Evolutionary conservation across 2,797 vertebrate species (phyloP), one percentile per base, ranked within the genome.

Genomic region (Anas bernieri): DNA sequence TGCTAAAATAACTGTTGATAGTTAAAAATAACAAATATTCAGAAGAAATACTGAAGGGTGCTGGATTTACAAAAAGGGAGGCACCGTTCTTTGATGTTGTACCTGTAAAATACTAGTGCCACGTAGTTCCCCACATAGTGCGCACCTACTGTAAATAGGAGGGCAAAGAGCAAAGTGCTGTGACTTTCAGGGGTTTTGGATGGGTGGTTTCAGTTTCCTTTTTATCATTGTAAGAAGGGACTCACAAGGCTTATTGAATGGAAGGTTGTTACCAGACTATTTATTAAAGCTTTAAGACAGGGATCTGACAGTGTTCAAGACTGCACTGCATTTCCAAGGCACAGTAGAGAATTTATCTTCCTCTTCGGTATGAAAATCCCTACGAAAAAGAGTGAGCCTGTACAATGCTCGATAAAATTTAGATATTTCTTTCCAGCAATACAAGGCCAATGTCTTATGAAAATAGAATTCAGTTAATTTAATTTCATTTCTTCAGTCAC

Each of bases 391-490:
- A 46, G 5, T 4, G 7, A 46, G 37, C 63, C 64, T 77, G 9
- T 75, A 50, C 22, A 59, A 68, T 92, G 70, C 21, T 61, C 16
- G 35, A 0, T 56, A 70, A 70, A 63, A 33, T 41, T 43, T 5
- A 59, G 5, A 0, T 86, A 23, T 37, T 54, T 46, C 6, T 86
- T 81, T 37, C 35, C 39, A 62, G 50, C 15, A 81, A 28, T 73
- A 17, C 9, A 82, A 77, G 22, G 8, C 11, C 0, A 59, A 3
- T 89, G 43, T 58, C 11, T 30, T 83, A 64, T 1, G 20, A 20
- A 91, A 92, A 68, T 56, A 23, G 14, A 87, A 66, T 80, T 87
- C 3, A 45, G 15, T 33, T 82, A 55, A 73, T 84, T 85, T 72
- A 0, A 54, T 81, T 74, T 45, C 2, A 3, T 70, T 91, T 91